Conservation (phyloP, 2,113 vertebrate genomes). For the Bubo bubo region DNA sequence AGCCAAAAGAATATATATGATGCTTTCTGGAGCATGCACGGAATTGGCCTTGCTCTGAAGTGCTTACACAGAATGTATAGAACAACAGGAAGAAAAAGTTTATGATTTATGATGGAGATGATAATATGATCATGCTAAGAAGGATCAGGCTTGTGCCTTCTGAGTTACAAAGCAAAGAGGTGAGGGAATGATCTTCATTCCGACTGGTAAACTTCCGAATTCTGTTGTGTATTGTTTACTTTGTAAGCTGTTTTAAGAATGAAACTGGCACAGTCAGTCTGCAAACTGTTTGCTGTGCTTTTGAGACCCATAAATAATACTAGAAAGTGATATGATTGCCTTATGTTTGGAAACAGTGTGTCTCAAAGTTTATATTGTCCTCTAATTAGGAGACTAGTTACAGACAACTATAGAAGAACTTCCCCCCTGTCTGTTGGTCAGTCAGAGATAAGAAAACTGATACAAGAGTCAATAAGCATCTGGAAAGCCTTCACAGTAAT, state of each 20-base stretch:
- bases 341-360: neutral
- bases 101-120: neutral
- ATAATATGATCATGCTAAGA: neutral
- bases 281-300: neutral
- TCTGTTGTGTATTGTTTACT: neutral
- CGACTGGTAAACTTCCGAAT: neutral
- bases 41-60: neutral
- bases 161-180: neutral
- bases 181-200: neutral
- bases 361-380: neutral
- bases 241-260: neutral
- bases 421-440: accelerated
- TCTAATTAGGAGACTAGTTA: neutral
- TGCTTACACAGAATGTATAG: neutral
- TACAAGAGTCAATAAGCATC: neutral
- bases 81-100: neutral
- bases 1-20: neutral
- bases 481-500: neutral
- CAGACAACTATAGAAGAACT: neutral
- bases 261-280: neutral
- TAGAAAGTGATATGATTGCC: neutral
- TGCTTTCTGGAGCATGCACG: neutral
- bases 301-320: neutral
- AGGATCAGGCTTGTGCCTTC: neutral
- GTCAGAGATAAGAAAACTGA: neutral